A percentile compares a stretch with the other conserved stretches of the same genome.
Conservation (phyloP, 2,113 vertebrate genomes). For the Balaenoptera acutorostrata region DNA sequence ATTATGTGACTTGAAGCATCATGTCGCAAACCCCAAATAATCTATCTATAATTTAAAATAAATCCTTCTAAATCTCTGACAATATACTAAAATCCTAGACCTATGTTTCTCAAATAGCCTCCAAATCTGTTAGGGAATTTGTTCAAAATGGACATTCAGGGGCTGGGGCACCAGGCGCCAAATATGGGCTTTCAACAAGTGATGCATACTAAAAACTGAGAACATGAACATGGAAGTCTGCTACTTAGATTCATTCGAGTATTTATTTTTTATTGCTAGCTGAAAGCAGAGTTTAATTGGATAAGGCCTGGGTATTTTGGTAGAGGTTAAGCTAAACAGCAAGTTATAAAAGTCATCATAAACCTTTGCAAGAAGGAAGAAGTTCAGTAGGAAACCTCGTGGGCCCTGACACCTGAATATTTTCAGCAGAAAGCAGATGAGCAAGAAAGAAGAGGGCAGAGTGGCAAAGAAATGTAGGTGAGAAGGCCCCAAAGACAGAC, state of each 20-base stretch:
- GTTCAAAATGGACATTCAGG: not conserved
- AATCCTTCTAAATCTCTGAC: not conserved
- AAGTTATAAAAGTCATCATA: not conserved
- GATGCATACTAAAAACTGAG: not conserved
- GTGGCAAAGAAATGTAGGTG: not conserved
- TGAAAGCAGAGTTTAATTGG: not conserved
- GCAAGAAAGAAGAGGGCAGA: not conserved
- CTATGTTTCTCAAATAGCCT: not conserved
- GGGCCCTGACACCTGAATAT: not conserved
- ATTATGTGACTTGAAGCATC: not conserved
- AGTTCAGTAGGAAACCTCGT: not conserved
- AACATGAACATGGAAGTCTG: fast-evolving
- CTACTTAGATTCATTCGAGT: not conserved
- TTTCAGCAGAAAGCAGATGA: not conserved
- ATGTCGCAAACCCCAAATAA: not conserved
- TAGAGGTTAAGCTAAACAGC: not conserved
- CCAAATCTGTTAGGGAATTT: not conserved
- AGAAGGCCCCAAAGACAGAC: not conserved
- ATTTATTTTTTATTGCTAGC: not conserved
- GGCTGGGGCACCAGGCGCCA: not conserved
- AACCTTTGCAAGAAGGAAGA: not conserved
- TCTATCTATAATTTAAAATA: not conserved
- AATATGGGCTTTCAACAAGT: not conserved
- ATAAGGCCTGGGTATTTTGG: not conserved
- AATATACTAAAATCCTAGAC: not conserved